phyloP scores from a whole-genome alignment of 2,113 vertebrate genomes.

The Polyodon spathula region DNA sequence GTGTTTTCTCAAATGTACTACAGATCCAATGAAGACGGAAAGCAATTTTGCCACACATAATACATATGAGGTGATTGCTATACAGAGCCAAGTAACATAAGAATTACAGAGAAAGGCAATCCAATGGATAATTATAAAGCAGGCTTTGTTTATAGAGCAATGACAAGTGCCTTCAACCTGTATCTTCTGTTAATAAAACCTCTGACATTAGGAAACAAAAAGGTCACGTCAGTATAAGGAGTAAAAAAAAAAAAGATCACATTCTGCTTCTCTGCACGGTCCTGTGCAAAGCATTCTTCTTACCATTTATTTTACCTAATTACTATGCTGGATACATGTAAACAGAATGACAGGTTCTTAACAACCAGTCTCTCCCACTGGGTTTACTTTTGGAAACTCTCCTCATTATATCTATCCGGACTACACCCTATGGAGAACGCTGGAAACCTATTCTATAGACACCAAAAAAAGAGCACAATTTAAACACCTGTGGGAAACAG shows the following conservation, averaged over 20 bases:
- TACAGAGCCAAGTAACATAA: no score
- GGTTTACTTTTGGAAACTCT: conserved; percentile 11
- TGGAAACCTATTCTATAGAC: not conserved
- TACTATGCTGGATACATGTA: conserved; percentile 17
- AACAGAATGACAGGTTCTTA: conserved; percentile 7
- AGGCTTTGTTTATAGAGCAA: conserved; percentile 4
- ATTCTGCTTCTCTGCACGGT: conserved; percentile 18
- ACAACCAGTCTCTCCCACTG: conserved; percentile 8
- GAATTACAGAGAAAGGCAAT: no score
- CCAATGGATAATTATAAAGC: no score
- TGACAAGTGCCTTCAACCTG: conserved; percentile 28
- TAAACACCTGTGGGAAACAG: not conserved
- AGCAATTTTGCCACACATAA: no score
- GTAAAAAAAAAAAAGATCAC: conserved; percentile 39
- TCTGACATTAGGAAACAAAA: conserved; percentile 30
- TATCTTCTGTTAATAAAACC: conserved; percentile 35
- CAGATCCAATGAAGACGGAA: no score
- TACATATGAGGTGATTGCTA: no score
- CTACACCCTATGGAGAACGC: not conserved
- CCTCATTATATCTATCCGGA: conserved; percentile 1
- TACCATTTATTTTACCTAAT: conserved; percentile 29
- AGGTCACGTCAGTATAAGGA: conserved; percentile 32
- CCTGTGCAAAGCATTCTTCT: conserved; percentile 14
- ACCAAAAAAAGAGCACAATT: not conserved
- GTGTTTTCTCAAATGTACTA: no score